A percentile compares a stretch with the other conserved stretches of the same genome.
Conservation (phyloP, 2,888 invertebrate genomes). For the Drymonia ruficornis region DNA sequence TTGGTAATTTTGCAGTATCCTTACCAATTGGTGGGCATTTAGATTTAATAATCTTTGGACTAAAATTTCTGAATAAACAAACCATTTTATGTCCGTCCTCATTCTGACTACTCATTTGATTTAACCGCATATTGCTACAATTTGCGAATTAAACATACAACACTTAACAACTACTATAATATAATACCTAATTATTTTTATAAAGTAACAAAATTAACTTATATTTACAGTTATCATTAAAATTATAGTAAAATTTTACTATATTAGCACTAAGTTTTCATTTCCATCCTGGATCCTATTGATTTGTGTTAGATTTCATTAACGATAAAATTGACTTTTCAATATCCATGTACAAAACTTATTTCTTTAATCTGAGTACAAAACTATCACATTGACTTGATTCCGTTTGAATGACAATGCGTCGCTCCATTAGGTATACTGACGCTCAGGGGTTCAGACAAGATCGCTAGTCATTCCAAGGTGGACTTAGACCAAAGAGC, state of each 20-base stretch:
- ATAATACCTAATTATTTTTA: slow-evolving; percentile 83
- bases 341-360: slow-evolving; percentile 27
- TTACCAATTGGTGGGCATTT: slow-evolving; percentile 79
- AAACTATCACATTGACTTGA: slow-evolving; percentile 33
- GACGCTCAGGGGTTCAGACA: slow-evolving; percentile 11
- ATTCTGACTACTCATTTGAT: slow-evolving; percentile 76
- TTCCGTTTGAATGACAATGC: slow-evolving; percentile 17
- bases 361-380: too few species aligned
- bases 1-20: slow-evolving; percentile 66
- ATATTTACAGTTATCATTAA: slow-evolving; percentile 83
- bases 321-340: slow-evolving; percentile 23
- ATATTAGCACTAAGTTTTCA: slow-evolving; percentile 70
- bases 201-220: slow-evolving; percentile 85
- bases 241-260: slow-evolving; percentile 81
- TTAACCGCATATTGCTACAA: slow-evolving; percentile 82
- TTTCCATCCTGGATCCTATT: slow-evolving; percentile 50
- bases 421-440: slow-evolving; percentile 23
- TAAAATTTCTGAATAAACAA: slow-evolving; percentile 62
- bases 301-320: slow-evolving; percentile 30
- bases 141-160: slow-evolving; percentile 84
- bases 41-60: slow-evolving; percentile 80
- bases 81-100: slow-evolving; percentile 73
- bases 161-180: slow-evolving; percentile 81
- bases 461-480: background rate
- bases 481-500: too few species aligned